A percentile compares a stretch with the other conserved stretches of the same genome.
These are phyloP conservation scores for Stenolophus ochropezus DNA, from an alignment of 2,888 invertebrate genomes.

Conservation along the genomic window DNA sequence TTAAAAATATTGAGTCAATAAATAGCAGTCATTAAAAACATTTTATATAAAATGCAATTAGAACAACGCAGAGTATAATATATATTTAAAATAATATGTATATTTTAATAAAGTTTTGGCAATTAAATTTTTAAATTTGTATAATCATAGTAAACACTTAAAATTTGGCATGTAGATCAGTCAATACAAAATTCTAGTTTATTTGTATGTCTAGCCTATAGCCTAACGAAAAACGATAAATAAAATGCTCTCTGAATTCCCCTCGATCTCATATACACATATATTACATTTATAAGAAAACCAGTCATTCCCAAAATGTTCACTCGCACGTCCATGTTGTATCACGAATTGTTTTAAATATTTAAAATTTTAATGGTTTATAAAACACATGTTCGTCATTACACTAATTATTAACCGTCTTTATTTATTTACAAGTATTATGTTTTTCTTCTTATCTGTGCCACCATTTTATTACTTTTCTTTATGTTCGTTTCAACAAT, in stretches of 20 bases:
- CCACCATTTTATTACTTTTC: slow-evolving; percentile 18
- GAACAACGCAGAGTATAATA: not conserved
- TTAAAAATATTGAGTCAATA: no score
- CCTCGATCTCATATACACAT: slow-evolving; percentile 33
- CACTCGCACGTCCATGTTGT: slow-evolving; percentile 48
- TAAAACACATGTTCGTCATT: slow-evolving; percentile 32
- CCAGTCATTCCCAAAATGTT: slow-evolving; percentile 51
- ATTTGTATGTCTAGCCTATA: not conserved
- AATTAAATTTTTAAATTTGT: not conserved
- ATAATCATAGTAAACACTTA: not conserved
- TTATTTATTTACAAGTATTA: slow-evolving; percentile 46
- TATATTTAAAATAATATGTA: not conserved
- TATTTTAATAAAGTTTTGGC: slow-evolving; percentile 14
- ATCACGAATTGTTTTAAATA: slow-evolving; percentile 56
- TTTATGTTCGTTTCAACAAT: slow-evolving; percentile 47
- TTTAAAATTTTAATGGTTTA: slow-evolving; percentile 44
- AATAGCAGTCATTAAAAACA: not conserved
- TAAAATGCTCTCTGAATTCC: slow-evolving; percentile 57
- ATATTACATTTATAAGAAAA: slow-evolving; percentile 57
- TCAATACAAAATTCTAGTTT: not conserved
- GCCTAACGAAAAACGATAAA: not conserved
- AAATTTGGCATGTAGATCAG: slow-evolving; percentile 40
- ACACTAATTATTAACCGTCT: slow-evolving; percentile 41
- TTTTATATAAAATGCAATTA: no score
- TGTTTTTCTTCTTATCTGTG: slow-evolving; percentile 3